Evolutionary conservation across 1,140 invertebrate species (phyloP).

Genomic region (Aculops lycopersici): DNA sequence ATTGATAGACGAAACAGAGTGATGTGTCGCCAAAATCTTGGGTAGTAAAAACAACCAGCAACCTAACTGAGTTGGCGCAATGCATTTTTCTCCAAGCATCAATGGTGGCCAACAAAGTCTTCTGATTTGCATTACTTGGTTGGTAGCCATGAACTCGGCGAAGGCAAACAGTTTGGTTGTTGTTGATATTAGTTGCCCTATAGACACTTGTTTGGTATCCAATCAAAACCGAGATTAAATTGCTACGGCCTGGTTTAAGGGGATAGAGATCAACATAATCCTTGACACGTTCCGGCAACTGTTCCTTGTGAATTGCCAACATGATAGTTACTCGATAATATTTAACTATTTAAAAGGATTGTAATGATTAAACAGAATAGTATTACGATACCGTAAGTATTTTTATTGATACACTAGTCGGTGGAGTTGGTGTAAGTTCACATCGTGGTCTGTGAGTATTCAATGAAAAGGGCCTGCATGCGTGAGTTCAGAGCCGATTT

Average conservation of each 20-base stretch:
- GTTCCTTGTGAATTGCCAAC: too few relatives aligned
- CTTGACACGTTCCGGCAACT: constrained; percentile 46
- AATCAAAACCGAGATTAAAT: constrained; percentile 26
- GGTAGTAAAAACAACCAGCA: constrained; percentile 72
- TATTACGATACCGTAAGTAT: too few relatives aligned
- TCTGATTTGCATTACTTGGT: constrained; percentile 6
- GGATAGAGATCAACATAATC: constrained; percentile 60
- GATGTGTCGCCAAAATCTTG: constrained; percentile 83
- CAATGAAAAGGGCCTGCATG: too few relatives aligned
- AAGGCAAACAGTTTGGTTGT: constrained; percentile 47
- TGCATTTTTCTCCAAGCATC: constrained; percentile 73
- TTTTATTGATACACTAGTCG: too few relatives aligned
- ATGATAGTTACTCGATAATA: too few relatives aligned
- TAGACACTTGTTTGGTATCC: constrained; percentile 54
- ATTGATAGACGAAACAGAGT: constrained; percentile 81
- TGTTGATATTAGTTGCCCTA: constrained; percentile 60
- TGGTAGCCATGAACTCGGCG: constrained; percentile 41
- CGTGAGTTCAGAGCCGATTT: too few relatives aligned
- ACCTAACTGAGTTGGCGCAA: constrained; percentile 64
- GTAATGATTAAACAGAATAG: too few relatives aligned
- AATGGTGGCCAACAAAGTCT: constrained; percentile 5
- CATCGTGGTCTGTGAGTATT: too few relatives aligned
- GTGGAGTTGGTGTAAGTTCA: too few relatives aligned
- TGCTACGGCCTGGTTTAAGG: constrained; percentile 27
- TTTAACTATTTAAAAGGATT: too few relatives aligned